phyloP scores from a whole-genome alignment of 2,888 invertebrate genomes.

The Mechanitis mazaeus region DNA sequence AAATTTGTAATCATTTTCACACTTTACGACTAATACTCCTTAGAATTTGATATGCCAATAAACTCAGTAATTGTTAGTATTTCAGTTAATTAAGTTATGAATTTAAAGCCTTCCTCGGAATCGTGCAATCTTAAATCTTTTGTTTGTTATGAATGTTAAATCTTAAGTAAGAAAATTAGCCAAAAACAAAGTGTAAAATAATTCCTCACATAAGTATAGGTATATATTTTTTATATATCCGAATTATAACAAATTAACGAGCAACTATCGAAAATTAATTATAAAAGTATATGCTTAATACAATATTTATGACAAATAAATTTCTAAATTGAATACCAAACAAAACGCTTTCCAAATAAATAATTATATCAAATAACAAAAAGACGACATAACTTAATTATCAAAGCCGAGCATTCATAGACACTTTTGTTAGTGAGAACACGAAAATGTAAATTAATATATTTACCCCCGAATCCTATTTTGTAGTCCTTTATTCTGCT shows the following conservation, averaged over 20 bases:
- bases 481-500: conserved; percentile 38
- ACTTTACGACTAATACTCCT: conserved; percentile 75
- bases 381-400: conserved; percentile 18
- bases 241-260: no score
- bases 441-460: conserved; percentile 26
- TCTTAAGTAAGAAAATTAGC: background rate
- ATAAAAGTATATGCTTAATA: no score
- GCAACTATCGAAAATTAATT: no score
- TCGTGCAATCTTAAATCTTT: background rate
- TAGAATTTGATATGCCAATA: conserved; percentile 75
- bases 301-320: no score
- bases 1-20: conserved; percentile 76
- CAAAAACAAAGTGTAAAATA: background rate
- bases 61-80: conserved; percentile 73
- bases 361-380: conserved; percentile 57
- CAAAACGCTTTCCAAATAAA: background rate
- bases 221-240: no score
- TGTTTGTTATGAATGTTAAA: conserved; percentile 8
- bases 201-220: no score
- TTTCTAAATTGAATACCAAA: no score
- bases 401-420: conserved; percentile 14
- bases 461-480: conserved; percentile 33
- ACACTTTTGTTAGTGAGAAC: conserved; percentile 21
- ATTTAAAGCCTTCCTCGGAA: conserved; percentile 56
- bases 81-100: conserved; percentile 76